These are phyloP conservation scores for Mustela erminea DNA, from an alignment of 2,797 vertebrate species.

Conservation along the genomic window DNA sequence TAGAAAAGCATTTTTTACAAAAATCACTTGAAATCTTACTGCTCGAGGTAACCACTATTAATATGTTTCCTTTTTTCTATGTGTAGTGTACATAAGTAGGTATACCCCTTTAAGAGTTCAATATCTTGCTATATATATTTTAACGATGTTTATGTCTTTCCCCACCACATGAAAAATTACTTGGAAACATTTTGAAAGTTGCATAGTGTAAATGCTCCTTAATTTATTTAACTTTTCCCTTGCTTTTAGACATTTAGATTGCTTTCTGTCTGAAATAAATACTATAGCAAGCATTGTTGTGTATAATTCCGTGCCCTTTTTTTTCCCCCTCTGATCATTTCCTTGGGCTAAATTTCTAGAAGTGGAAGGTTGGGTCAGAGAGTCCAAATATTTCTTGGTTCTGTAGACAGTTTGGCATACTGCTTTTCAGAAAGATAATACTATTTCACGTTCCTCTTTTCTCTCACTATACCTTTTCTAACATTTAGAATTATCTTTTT, in stretches of 20 bases:
- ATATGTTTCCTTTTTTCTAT: neutral
- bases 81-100: neutral
- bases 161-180: neutral
- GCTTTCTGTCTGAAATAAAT: constrained; percentile 16
- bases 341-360: neutral
- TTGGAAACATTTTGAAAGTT: no score
- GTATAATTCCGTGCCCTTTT: neutral
- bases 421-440: constrained; percentile 11
- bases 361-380: neutral
- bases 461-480: neutral
- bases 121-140: constrained; percentile 2
- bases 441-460: neutral
- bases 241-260: constrained; percentile 1
- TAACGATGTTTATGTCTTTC: neutral
- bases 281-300: neutral
- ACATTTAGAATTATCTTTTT: neutral
- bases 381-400: constrained; percentile 1
- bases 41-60: neutral
- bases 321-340: neutral
- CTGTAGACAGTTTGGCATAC: neutral
- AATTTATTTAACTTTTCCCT: constrained; percentile 7
- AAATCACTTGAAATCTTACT: neutral
- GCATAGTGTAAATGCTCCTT: neutral
- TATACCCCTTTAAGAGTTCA: neutral
- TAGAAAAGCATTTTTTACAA: constrained; percentile 11